Base-by-base conservation (phyloP, 2,888 invertebrate species). In the Endomychus coccineus region DNA sequence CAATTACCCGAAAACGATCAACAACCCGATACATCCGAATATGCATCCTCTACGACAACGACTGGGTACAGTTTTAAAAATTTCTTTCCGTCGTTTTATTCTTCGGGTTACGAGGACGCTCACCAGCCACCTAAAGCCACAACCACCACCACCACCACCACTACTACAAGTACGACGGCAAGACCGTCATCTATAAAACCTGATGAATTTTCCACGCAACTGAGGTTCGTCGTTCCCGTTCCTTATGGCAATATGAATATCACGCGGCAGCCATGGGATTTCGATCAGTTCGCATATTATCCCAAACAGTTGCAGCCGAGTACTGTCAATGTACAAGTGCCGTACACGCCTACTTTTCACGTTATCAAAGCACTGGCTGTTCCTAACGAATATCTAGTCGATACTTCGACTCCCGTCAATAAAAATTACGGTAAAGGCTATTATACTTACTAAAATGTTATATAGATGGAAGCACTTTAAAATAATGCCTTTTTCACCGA, bases 171-270 rank as follows among this genome's bases (percentile, higher is more conserved):
- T 15, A 44, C 49, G 3, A 48, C 51, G 2, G 38, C 37, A 2
- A 44, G 44, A 15, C 46, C 48, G 5, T 10, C 23, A 3, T 21
- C 27, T 16, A 7, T 17, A 21, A 33, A 33, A 19, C 27, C 31
- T 6, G 33, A 38, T 15, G 36, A 37, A 16, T 15, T 34, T 6
- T 42, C 44, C 5, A 53, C 59, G 36, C 58, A 62, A 47, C 40
- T 64, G 36, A 58, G 56, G 45, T 64, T 66, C 43, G 58, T 67
- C 3, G 50, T 65, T 29, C 65, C 64, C 6, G 52, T 63, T 16
- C 58, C 59, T 2, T 56, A 55, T 35, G 50, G 46, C 5, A 46
- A 51, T 29, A 27, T 44, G 15, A 45, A 42, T 15, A 42, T 45
- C 4, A 44, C 46, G 25, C 49, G 50, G 31, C 45, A 54, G 34